These are phyloP conservation scores for Poeciliopsis paucimaculata DNA, from an alignment of 2,797 vertebrate genomes.

Conservation along the genomic window DNA sequence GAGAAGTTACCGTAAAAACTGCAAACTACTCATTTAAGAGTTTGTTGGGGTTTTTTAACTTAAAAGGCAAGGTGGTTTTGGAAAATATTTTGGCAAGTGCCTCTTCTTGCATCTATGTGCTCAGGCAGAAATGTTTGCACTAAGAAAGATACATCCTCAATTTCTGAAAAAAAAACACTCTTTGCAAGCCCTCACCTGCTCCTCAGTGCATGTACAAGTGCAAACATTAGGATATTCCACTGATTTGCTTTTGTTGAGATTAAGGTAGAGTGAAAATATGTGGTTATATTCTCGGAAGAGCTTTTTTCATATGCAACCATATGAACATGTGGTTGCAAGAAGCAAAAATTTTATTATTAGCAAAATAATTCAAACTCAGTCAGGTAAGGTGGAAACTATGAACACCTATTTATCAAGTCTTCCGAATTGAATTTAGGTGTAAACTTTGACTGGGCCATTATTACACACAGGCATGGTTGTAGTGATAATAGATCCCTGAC, in stretches of 20 bases:
- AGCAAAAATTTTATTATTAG: no score
- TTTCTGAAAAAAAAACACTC: slow-evolving; percentile 18
- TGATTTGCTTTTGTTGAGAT: slow-evolving; percentile 27
- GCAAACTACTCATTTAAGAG: slow-evolving; percentile 20
- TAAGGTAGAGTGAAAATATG: slow-evolving; percentile 14
- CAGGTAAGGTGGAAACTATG: no score
- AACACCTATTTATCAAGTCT: no score
- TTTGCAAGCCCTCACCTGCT: slow-evolving; percentile 50
- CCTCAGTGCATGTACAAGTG: slow-evolving; percentile 38
- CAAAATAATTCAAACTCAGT: not conserved
- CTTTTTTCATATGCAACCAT: no score
- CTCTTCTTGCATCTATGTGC: slow-evolving; percentile 22
- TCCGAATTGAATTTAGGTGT: no score
- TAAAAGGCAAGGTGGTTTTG: slow-evolving; percentile 30
- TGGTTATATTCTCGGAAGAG: not conserved
- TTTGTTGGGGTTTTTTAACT: slow-evolving; percentile 34
- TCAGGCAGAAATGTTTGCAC: slow-evolving; percentile 22
- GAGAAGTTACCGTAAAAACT: slow-evolving; percentile 15
- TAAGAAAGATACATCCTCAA: slow-evolving; percentile 46
- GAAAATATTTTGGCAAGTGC: slow-evolving; percentile 21
- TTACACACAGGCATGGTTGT: slow-evolving; percentile 9
- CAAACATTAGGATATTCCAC: slow-evolving; percentile 13
- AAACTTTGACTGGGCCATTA: no score
- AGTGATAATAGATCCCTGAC: slow-evolving; percentile 51
- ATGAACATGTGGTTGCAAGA: no score